Base-by-base conservation (phyloP, 1,140 invertebrate species). In the Penaeus indicus region DNA sequence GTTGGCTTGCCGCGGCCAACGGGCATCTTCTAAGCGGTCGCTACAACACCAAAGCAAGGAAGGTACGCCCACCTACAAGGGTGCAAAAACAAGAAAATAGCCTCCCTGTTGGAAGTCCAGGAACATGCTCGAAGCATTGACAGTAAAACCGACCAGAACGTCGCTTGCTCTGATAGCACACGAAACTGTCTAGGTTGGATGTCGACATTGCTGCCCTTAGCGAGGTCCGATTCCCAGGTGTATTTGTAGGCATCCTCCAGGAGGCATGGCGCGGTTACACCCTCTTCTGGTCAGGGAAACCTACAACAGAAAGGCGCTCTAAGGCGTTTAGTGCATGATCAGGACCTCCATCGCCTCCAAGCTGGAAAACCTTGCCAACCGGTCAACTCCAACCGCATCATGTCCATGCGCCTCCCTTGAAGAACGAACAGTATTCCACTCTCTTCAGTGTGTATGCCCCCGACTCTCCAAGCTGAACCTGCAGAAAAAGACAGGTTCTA, bases 311-410 rank as follows among this genome's bases (percentile, higher is more conserved):
- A n/a, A 64, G 63, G n/a, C 63, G 63, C 63, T 64, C n/a, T 64
- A 18, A 64, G 63, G 63, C n/a, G 63, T 64, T n/a, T n/a, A n/a
- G n/a, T n/a, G n/a, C n/a, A n/a, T n/a, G n/a, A n/a, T n/a, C n/a
- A n/a, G n/a, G n/a, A n/a, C n/a, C n/a, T n/a, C 63, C 63, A 64
- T 64, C 63, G 63, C 63, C n/a, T 64, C 63, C n/a, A 64, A 64
- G 63, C n/a, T n/a, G n/a, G n/a, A n/a, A n/a, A n/a, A n/a, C n/a
- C n/a, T n/a, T n/a, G n/a, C n/a, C n/a, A n/a, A n/a, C 63, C n/a
- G 16, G 63, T 18, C n/a, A 64, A n/a, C 16, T 64, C 63, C n/a
- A 18, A 2, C 7, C 2, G 25, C 2, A 2, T 22, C 7, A 67
- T 7, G 3, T 7, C 7, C 2, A 7, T 7, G 7, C 7, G 21